A percentile compares a stretch with the other conserved stretches of the same genome.
phyloP scores from a whole-genome alignment of 2,797 vertebrate genomes.

The Harpagifer antarcticus region DNA sequence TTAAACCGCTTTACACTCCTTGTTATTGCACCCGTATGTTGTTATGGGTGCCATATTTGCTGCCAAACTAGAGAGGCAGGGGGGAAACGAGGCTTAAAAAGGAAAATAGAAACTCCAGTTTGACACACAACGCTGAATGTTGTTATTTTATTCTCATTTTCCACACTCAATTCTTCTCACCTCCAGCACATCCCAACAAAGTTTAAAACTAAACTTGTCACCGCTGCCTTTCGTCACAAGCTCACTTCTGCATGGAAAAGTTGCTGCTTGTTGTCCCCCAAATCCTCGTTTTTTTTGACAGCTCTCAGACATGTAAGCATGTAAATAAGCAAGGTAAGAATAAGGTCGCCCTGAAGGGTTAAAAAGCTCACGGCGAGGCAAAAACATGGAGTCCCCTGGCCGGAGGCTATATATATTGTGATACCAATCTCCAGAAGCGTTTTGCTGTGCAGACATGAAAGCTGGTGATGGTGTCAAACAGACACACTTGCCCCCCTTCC shows the following conservation, averaged over 20 bases:
- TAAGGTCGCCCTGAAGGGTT: slow-evolving; percentile 67
- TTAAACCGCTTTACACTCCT: not conserved
- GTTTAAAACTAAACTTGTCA: slow-evolving; percentile 78
- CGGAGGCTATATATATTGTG: slow-evolving; percentile 57
- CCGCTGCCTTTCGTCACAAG: slow-evolving; percentile 22
- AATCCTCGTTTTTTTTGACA: slow-evolving; percentile 17
- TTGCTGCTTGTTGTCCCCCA: slow-evolving; percentile 27
- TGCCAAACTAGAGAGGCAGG: not conserved
- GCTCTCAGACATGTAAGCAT: slow-evolving; percentile 25
- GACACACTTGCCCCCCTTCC: slow-evolving; percentile 64
- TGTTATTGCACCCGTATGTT: slow-evolving; percentile 4
- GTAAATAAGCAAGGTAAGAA: slow-evolving; percentile 38
- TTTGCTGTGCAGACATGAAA: slow-evolving; percentile 53
- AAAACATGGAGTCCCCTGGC: slow-evolving; percentile 67
- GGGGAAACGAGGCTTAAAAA: slow-evolving; percentile 30
- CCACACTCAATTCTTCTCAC: slow-evolving; percentile 35
- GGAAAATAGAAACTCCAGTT: slow-evolving; percentile 25
- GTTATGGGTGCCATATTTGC: slow-evolving; percentile 26
- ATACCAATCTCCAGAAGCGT: slow-evolving; percentile 47
- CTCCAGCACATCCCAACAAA: slow-evolving; percentile 52
- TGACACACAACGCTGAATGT: not conserved
- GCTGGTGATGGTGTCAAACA: slow-evolving; percentile 60
- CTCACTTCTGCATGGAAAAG: slow-evolving; percentile 50
- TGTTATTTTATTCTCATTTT: not conserved
- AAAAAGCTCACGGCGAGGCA: slow-evolving; percentile 40